phyloP scores from a whole-genome alignment of 37 sponge, comb jelly and placozoan genomes.

The Axinella damicornis region DNA sequence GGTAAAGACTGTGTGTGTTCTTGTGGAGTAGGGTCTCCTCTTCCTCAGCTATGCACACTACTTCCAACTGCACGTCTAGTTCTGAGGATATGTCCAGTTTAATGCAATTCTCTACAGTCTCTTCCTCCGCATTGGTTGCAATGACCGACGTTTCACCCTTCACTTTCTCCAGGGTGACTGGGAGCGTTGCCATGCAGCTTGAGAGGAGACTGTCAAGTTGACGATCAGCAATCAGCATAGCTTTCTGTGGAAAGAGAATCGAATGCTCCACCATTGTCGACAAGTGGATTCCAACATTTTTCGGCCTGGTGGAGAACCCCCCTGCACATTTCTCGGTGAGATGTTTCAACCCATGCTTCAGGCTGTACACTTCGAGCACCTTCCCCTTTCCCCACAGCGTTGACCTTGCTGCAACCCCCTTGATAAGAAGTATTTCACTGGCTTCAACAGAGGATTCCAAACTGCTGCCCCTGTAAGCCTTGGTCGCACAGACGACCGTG shows the following conservation, averaged over 20 bases:
- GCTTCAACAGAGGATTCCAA: constrained; percentile 34
- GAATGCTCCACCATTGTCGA: constrained; percentile 22
- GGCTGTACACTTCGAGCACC: neutral
- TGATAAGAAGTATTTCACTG: constrained; percentile 41
- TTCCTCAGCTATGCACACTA: too few species aligned
- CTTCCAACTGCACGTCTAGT: too few species aligned
- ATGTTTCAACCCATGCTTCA: neutral
- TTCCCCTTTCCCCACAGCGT: neutral
- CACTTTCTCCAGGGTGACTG: neutral
- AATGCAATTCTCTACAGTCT: neutral
- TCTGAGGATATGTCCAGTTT: too few species aligned
- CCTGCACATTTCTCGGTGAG: constrained; percentile 24
- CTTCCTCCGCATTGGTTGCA: constrained; percentile 9
- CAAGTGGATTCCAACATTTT: constrained; percentile 17
- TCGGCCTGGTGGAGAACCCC: constrained; percentile 15
- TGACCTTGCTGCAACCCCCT: constrained; percentile 9
- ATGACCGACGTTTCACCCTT: constrained; percentile 5
- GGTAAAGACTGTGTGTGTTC: too few species aligned
- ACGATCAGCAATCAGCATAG: neutral
- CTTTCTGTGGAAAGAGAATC: neutral
- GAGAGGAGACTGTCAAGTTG: neutral
- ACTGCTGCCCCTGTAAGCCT: constrained; percentile 13
- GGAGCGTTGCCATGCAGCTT: neutral
- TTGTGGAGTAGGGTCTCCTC: too few species aligned
- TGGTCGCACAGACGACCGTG: constrained; percentile 41